phyloP scores from a whole-genome alignment of 2,888 invertebrate species.

The Celastrina argiolus region DNA sequence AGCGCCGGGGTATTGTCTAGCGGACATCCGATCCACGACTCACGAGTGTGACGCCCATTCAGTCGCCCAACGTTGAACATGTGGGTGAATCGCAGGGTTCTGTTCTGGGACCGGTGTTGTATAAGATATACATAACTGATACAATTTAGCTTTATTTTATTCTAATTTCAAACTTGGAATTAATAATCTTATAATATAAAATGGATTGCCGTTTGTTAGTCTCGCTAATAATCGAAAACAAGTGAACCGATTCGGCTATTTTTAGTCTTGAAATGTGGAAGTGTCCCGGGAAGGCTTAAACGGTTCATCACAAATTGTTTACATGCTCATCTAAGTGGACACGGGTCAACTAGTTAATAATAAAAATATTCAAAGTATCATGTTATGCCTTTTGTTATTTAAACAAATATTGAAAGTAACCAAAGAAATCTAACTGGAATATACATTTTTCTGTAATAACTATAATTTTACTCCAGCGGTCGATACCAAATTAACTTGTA shows the following conservation, averaged over 20 bases:
- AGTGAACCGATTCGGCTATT: too few species aligned
- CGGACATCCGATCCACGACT: constrained; percentile 26
- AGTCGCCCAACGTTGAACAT: background rate
- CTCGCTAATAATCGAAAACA: too few species aligned
- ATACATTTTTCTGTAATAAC: background rate
- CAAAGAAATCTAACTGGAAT: background rate
- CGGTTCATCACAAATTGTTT: too few species aligned
- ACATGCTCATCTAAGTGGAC: too few species aligned
- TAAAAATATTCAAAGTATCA: background rate
- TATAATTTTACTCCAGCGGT: background rate
- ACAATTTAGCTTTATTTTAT: background rate
- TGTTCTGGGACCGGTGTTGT: background rate
- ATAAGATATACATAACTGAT: background rate
- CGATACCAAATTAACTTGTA: background rate
- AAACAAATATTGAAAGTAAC: background rate
- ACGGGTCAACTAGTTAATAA: too few species aligned
- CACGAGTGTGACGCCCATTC: constrained; percentile 21
- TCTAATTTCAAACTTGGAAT: background rate
- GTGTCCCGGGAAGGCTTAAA: too few species aligned
- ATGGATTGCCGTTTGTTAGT: too few species aligned
- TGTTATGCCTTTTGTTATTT: background rate
- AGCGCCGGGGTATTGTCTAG: constrained; percentile 28
- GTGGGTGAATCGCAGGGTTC: constrained; percentile 2
- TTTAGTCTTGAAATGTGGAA: too few species aligned
- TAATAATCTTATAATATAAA: too few species aligned